These are phyloP conservation scores for Trochalopteron elliotii DNA, from an alignment of 2,113 vertebrate species.

Conservation along the genomic window DNA sequence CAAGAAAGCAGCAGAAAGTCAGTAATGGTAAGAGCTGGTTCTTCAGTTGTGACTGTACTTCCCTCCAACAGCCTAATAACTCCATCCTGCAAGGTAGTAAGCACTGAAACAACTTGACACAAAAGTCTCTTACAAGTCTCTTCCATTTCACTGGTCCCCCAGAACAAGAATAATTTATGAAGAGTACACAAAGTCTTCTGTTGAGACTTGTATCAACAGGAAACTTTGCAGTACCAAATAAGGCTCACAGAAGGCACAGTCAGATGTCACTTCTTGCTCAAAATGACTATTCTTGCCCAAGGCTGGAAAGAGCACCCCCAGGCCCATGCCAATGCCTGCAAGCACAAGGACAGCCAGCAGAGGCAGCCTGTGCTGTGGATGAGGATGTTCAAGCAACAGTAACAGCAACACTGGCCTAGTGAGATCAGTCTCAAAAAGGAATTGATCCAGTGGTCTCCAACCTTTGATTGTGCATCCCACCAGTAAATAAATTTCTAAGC, in stretches of 20 bases:
- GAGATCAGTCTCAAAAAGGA: neutral
- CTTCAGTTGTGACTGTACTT: neutral
- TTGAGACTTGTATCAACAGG: neutral
- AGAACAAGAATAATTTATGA: neutral
- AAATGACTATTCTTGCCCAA: neutral
- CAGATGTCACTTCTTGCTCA: neutral
- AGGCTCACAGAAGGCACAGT: neutral
- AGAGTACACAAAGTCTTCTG: neutral
- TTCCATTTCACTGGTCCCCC: neutral
- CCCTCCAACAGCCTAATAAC: neutral
- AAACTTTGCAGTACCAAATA: neutral
- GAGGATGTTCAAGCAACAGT: neutral
- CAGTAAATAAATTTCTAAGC: neutral
- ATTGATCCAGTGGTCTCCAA: neutral
- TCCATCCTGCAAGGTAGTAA: neutral
- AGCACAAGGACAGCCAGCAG: neutral
- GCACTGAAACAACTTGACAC: neutral
- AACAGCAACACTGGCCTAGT: neutral
- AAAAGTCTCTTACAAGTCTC: neutral
- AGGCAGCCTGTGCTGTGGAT: neutral
- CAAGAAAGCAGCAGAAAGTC: neutral
- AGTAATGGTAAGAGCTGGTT: neutral
- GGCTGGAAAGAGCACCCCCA: neutral
- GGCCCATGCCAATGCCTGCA: fast-evolving
- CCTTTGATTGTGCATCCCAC: neutral